A percentile compares a stretch with the other conserved stretches of the same genome.
Evolutionary conservation across 2,113 vertebrate genomes (phyloP).

Genomic region (Petroica traversi): DNA sequence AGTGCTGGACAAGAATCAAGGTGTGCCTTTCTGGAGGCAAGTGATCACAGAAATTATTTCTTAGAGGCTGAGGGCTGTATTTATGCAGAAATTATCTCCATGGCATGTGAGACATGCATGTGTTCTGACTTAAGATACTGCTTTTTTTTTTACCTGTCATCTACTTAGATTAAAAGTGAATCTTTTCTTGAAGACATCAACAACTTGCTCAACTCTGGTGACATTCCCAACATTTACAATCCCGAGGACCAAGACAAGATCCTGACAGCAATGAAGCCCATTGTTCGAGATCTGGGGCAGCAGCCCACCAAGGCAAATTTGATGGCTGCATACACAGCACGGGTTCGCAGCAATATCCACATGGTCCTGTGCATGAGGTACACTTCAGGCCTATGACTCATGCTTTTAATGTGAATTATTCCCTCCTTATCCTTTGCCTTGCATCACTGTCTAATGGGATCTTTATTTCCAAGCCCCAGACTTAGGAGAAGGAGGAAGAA

Average conservation of each 20-base stretch:
- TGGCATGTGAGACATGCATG: background rate
- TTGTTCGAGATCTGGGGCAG: conserved; percentile 84
- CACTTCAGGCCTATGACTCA: background rate
- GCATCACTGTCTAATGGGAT: background rate
- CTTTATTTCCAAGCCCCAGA: background rate
- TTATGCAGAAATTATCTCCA: background rate
- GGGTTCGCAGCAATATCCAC: conserved; percentile 86
- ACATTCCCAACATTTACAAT: conserved; percentile 87
- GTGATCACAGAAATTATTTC: background rate
- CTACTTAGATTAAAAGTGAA: conserved; percentile 86
- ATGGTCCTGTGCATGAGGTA: conserved; percentile 94
- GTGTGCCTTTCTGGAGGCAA: background rate
- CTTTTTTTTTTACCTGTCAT: background rate
- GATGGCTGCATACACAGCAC: conserved; percentile 82
- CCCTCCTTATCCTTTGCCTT: background rate
- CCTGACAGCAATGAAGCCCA: conserved; percentile 80
- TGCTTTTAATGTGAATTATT: background rate
- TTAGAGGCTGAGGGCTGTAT: background rate
- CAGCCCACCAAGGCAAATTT: conserved; percentile 89
- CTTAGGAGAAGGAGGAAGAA: background rate
- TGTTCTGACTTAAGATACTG: background rate
- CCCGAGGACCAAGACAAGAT: conserved; percentile 87
- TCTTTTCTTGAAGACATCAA: conserved; percentile 94
- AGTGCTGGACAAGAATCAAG: background rate
- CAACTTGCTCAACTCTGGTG: conserved; percentile 88